These are phyloP conservation scores for Synanthedon vespiformis DNA, from an alignment of 2,888 invertebrate genomes.

Conservation along the genomic window DNA sequence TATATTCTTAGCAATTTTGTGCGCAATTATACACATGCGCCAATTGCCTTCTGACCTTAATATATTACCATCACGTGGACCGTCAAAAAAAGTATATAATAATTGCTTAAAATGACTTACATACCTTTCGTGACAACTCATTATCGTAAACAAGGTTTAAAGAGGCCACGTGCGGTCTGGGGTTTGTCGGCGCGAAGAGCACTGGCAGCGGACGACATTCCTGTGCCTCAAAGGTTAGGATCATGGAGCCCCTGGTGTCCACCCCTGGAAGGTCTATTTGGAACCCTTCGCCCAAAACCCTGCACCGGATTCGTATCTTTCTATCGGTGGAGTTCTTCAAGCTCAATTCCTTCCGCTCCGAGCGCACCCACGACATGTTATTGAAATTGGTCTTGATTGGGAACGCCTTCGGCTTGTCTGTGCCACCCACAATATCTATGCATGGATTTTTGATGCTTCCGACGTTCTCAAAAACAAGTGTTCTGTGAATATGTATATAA, in stretches of 20 bases:
- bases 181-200: conserved; percentile 33
- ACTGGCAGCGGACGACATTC: conserved; percentile 45
- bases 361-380: conserved; percentile 44
- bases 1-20: too few relatives aligned
- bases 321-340: conserved; percentile 43
- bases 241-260: conserved; percentile 35
- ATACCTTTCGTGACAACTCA: conserved; percentile 45
- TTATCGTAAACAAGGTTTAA: conserved; percentile 45
- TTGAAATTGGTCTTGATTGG: conserved; percentile 49
- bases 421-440: conserved; percentile 35
- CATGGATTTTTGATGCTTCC: conserved; percentile 16
- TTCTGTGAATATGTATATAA: background rate
- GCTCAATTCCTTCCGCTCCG: conserved; percentile 49
- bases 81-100: background rate
- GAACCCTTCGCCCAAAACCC: conserved; percentile 51
- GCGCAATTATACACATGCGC: too few relatives aligned
- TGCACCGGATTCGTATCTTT: conserved; percentile 44
- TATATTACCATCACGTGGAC: background rate
- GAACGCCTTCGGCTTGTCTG: conserved; percentile 35
- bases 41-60: too few relatives aligned
- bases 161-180: conserved; percentile 30
- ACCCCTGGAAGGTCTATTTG: conserved; percentile 40
- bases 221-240: conserved; percentile 36
- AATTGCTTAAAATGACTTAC: conserved; percentile 2
- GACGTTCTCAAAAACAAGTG: conserved; percentile 40